phyloP scores from a whole-genome alignment of 92 coral and sea anemone genomes.

The Nematostella vectensis region DNA sequence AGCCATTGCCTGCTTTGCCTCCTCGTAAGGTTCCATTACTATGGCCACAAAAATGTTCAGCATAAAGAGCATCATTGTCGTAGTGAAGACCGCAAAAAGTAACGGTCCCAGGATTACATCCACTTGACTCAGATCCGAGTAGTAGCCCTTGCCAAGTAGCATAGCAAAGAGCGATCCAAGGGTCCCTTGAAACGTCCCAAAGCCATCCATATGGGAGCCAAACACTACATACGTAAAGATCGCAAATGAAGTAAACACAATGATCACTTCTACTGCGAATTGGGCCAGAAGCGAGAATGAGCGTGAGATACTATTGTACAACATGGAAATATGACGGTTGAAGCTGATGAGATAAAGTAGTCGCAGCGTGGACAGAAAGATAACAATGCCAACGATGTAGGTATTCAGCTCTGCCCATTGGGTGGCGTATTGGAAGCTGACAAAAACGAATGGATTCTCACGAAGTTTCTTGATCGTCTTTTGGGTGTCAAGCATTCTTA shows the following conservation, averaged over 20 bases:
- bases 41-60: conserved; percentile 32
- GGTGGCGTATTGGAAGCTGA: conserved; percentile 26
- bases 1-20: conserved; percentile 8
- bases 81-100: conserved; percentile 14
- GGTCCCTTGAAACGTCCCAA: conserved; percentile 16
- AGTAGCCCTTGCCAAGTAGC: conserved; percentile 31
- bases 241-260: conserved; percentile 24
- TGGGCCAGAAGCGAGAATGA: conserved; percentile 12
- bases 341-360: conserved; percentile 27
- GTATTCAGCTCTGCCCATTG: conserved; percentile 30
- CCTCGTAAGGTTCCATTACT: conserved; percentile 17
- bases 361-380: conserved; percentile 19
- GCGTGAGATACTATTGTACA: conserved; percentile 9
- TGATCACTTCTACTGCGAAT: conserved; percentile 18
- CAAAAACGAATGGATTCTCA: conserved; percentile 25
- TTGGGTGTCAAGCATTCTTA: conserved; percentile 15
- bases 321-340: conserved; percentile 19
- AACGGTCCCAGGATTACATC: conserved; percentile 19
- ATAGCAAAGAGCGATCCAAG: conserved; percentile 17
- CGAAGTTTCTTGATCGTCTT: conserved; percentile 24
- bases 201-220: conserved; percentile 22
- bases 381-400: conserved; percentile 18
- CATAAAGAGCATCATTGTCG: conserved; percentile 21
- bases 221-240: conserved; percentile 19
- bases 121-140: conserved; percentile 9